Conservation (phyloP, 2,797 vertebrate species). For the Cryptoblepharus egeriae region DNA sequence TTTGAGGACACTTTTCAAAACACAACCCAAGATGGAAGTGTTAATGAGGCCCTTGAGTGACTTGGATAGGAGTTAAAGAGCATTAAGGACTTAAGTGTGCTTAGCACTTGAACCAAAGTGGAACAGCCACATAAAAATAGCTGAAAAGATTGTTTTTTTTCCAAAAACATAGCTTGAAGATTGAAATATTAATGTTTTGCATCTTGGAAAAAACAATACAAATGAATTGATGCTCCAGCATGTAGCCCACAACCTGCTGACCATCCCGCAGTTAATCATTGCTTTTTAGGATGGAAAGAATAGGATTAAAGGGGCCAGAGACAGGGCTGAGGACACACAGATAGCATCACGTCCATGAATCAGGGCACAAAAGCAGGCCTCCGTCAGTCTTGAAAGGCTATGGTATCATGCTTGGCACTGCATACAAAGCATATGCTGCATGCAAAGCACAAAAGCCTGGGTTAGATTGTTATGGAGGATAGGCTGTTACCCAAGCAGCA, state of each 20-base stretch:
- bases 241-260: not conserved
- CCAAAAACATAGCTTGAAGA: not conserved
- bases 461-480: no score
- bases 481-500: no score
- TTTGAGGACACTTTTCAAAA: conserved; percentile 1
- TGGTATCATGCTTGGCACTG: no score
- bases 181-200: not conserved
- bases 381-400: no score
- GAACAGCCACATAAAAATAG: not conserved
- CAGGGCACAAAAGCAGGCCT: no score
- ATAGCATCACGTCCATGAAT: no score
- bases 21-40: conserved; percentile 2
- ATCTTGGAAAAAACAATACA: not conserved
- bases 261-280: not conserved
- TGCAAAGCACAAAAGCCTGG: no score
- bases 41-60: conserved; percentile 27
- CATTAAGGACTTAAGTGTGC: conserved; percentile 23
- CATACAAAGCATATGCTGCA: no score
- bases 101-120: not conserved
- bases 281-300: no score
- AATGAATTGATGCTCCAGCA: not conserved
- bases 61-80: not conserved
- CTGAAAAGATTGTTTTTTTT: not conserved
- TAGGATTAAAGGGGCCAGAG: no score
- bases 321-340: no score